These are phyloP conservation scores for Andricus quercusramuli DNA, from an alignment of 2,888 invertebrate species.

Conservation along the genomic window DNA sequence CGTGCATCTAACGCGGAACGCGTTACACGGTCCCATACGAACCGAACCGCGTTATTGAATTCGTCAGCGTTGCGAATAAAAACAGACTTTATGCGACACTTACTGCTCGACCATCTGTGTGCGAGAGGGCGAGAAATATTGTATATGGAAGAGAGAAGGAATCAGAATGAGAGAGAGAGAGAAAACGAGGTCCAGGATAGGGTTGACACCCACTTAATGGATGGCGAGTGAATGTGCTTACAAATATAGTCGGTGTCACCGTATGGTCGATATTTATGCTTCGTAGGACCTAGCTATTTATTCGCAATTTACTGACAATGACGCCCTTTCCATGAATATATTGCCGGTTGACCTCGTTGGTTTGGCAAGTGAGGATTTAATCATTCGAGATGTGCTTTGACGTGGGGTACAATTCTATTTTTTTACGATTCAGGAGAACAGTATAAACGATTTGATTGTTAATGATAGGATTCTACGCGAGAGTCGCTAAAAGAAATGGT, in stretches of 20 bases:
- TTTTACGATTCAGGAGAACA: neutral
- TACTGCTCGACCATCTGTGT: slow-evolving; percentile 72
- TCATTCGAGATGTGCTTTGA: neutral
- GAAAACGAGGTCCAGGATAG: slow-evolving; percentile 45
- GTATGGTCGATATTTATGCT: slow-evolving; percentile 43
- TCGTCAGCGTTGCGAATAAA: slow-evolving; percentile 70
- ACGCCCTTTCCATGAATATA: neutral
- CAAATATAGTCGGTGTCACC: slow-evolving; percentile 44
- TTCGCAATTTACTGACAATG: slow-evolving; percentile 32
- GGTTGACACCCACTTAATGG: slow-evolving; percentile 54
- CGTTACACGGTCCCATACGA: slow-evolving; percentile 57
- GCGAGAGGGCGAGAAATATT: slow-evolving; percentile 35
- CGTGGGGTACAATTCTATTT: neutral
- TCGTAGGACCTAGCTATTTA: slow-evolving; percentile 14
- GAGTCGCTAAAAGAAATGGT: too few species aligned
- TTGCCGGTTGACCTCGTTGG: slow-evolving; percentile 15
- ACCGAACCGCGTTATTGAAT: slow-evolving; percentile 71
- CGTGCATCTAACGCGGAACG: slow-evolving; percentile 62
- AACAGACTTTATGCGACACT: slow-evolving; percentile 74
- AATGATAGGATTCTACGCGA: neutral
- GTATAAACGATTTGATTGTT: neutral
- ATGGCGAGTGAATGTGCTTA: slow-evolving; percentile 32
- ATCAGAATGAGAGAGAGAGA: slow-evolving; percentile 16
- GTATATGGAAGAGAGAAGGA: slow-evolving; percentile 5
- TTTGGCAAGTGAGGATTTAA: slow-evolving; percentile 12